These are phyloP conservation scores for Gobiocypris rarus DNA, from an alignment of 2,113 vertebrate species.

Conservation along the genomic window DNA sequence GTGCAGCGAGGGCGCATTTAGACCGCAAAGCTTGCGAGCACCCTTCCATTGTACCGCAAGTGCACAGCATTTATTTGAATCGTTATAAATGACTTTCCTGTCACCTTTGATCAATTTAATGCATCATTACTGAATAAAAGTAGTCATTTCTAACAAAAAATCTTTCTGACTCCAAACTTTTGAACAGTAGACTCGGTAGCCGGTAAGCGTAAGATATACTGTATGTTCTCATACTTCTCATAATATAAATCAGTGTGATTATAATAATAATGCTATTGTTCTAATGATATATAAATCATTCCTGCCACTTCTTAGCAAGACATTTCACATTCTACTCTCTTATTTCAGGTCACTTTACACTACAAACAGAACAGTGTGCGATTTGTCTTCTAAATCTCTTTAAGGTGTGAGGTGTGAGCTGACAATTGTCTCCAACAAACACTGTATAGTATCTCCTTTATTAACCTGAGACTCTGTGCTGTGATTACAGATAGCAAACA, in stretches of 20 bases:
- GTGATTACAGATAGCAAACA: conserved; percentile 5
- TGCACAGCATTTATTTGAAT: too few species aligned
- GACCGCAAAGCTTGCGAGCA: too few species aligned
- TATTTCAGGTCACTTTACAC: conserved; percentile 15
- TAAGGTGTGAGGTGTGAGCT: background rate
- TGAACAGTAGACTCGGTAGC: background rate
- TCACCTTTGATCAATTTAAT: background rate
- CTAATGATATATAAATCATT: background rate
- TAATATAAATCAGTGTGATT: background rate
- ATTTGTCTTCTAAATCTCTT: conserved; percentile 1
- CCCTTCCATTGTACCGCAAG: too few species aligned
- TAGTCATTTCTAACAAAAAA: background rate
- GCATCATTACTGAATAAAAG: background rate
- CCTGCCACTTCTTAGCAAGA: background rate
- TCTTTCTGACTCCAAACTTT: background rate
- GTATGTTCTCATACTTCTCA: background rate
- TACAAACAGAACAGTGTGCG: background rate
- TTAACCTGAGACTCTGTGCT: conserved; percentile 12
- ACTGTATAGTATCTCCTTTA: background rate
- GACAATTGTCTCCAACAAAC: background rate
- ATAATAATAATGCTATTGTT: background rate
- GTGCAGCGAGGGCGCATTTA: too few species aligned
- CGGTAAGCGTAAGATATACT: background rate
- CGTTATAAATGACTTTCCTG: background rate
- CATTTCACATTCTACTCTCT: background rate